Percentiles rank a stretch among this genome's conserved stretches.
phyloP scores from a whole-genome alignment of 2,888 invertebrate species.

The Pharmacophagus antenor region DNA sequence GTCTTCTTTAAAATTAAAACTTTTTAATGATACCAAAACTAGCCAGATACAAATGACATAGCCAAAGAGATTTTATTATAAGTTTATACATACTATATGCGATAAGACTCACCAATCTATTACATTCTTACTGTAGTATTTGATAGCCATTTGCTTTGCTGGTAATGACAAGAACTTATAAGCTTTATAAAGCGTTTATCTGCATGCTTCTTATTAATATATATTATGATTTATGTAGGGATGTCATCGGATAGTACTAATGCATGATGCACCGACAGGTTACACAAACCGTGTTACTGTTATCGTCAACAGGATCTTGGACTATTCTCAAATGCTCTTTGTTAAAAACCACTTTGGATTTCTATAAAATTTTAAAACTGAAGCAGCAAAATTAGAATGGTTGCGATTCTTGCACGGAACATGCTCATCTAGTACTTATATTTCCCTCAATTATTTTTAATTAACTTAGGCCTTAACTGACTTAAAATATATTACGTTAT shows the following conservation, averaged over 20 bases:
- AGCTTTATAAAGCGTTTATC: constrained; percentile 45
- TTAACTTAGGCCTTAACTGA: too few species aligned
- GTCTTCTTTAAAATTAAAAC: too few species aligned
- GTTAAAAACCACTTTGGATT: constrained; percentile 63
- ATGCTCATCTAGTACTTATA: too few species aligned
- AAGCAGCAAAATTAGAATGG: too few species aligned
- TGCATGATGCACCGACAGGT: constrained; percentile 43
- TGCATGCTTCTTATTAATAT: constrained; percentile 34
- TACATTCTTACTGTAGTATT: constrained; percentile 35
- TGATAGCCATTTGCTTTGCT: constrained; percentile 57
- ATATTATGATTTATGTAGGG: constrained; percentile 55
- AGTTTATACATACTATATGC: too few species aligned
- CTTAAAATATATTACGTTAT: too few species aligned
- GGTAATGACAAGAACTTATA: constrained; percentile 56
- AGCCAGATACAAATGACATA: too few species aligned
- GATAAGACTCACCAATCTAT: too few species aligned
- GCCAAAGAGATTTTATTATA: too few species aligned
- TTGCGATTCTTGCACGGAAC: too few species aligned
- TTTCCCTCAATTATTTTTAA: too few species aligned
- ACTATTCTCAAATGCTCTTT: constrained; percentile 66
- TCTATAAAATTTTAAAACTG: constrained; percentile 36
- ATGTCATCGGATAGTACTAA: constrained; percentile 57
- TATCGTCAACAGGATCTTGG: constrained; percentile 78
- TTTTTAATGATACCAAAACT: too few species aligned
- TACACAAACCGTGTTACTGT: constrained; percentile 66